Percentiles rank a stretch among this genome's conserved stretches.
These are phyloP conservation scores for Xiphorhynchus erythropygius DNA, from an alignment of 2,797 vertebrate species.

Conservation along the genomic window DNA sequence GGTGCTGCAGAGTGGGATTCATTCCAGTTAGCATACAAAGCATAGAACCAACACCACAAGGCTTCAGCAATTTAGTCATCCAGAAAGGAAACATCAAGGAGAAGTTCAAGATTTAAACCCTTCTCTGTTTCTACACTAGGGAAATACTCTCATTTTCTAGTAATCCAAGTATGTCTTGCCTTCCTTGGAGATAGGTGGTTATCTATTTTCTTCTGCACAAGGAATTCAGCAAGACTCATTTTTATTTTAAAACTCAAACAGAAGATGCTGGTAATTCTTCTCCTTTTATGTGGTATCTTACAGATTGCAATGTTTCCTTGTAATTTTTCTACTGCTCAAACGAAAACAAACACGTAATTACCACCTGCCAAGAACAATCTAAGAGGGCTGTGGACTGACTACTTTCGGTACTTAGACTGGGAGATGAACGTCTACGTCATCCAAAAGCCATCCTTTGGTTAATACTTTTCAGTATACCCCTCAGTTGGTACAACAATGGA, in stretches of 20 bases:
- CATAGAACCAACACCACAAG: neutral
- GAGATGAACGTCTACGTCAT: neutral
- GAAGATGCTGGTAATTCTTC: neutral
- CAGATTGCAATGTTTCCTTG: neutral
- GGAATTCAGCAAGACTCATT: neutral
- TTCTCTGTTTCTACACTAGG: rapidly evolving
- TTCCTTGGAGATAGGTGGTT: neutral
- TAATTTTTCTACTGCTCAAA: neutral
- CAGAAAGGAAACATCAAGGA: neutral
- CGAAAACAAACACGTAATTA: neutral
- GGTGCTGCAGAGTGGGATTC: neutral
- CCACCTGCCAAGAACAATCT: neutral
- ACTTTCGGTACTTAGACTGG: neutral
- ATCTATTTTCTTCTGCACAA: rapidly evolving
- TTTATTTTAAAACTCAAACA: neutral
- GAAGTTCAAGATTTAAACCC: neutral
- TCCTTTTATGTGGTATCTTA: neutral
- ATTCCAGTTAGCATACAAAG: neutral
- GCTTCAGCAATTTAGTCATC: neutral
- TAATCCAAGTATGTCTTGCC: neutral
- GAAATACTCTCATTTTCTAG: neutral
- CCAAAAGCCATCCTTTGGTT: neutral
- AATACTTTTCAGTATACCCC: neutral
- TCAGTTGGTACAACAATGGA: neutral
- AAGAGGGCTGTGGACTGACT: neutral